Percentiles rank a stretch among this genome's conserved stretches.
phyloP scores from a whole-genome alignment of 1,140 invertebrate species.

The Pteromalus puparum region DNA sequence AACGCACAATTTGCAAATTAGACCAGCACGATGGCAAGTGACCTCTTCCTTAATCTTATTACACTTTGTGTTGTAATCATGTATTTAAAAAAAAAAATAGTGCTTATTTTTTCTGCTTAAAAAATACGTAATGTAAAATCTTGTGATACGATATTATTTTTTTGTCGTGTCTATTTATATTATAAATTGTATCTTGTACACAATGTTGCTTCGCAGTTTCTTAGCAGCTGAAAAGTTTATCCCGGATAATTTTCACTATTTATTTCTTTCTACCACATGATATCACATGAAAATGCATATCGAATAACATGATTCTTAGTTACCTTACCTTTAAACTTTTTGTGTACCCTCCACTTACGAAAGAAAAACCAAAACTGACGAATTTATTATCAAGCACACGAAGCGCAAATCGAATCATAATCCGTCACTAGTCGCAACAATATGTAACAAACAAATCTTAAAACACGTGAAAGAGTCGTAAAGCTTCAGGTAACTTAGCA shows the following conservation, averaged over 20 bases:
- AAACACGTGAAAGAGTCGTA: not conserved
- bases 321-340: not conserved
- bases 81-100: not conserved
- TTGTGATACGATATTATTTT: not conserved
- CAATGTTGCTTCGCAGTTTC: not conserved
- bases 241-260: not conserved
- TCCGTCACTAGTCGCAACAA: too few relatives aligned
- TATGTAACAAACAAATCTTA: not conserved
- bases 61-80: not conserved
- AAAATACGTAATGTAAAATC: not conserved
- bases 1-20: not conserved
- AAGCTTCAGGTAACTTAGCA: too few relatives aligned
- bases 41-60: not conserved
- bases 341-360: not conserved
- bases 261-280: slow-evolving; percentile 10
- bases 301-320: slow-evolving; percentile 4
- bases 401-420: not conserved
- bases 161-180: not conserved
- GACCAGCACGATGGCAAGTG: not conserved
- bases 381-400: not conserved
- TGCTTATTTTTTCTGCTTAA: not conserved
- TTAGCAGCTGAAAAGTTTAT: not conserved
- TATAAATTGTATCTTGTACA: not conserved
- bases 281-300: slow-evolving; percentile 30
- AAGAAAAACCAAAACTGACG: not conserved